These are phyloP conservation scores for Tethea ocularis DNA, from an alignment of 2,888 invertebrate species.

Conservation along the genomic window DNA sequence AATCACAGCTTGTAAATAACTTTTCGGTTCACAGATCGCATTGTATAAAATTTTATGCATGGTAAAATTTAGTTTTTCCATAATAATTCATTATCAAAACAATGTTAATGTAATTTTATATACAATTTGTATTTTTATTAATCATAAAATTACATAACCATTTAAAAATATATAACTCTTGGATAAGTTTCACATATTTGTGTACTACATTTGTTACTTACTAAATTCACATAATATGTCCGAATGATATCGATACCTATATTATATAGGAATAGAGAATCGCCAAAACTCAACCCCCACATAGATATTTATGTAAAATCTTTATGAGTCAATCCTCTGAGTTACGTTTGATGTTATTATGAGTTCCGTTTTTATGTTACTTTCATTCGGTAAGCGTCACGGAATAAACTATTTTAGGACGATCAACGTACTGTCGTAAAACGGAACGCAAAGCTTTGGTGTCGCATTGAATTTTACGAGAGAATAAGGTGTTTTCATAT, in stretches of 20 bases:
- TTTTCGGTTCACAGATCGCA: too few relatives aligned
- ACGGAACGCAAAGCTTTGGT: constrained; percentile 60
- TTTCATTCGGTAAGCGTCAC: constrained; percentile 67
- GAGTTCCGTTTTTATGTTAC: constrained; percentile 73
- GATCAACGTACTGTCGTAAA: constrained; percentile 68
- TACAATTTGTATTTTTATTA: too few relatives aligned
- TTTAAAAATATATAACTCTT: too few relatives aligned
- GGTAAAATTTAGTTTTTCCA: too few relatives aligned
- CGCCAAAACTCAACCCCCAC: constrained; percentile 39
- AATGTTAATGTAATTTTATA: too few relatives aligned
- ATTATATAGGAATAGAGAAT: not conserved
- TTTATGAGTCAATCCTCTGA: constrained; percentile 75
- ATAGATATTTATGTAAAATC: constrained; percentile 62
- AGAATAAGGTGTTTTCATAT: constrained; percentile 47
- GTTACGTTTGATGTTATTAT: constrained; percentile 70
- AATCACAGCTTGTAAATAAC: too few relatives aligned
- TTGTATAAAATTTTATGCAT: too few relatives aligned
- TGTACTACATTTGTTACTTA: too few relatives aligned
- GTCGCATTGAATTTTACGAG: constrained; percentile 74
- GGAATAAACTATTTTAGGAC: constrained; percentile 71
- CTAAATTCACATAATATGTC: too few relatives aligned
- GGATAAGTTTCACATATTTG: too few relatives aligned
- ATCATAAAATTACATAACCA: too few relatives aligned
- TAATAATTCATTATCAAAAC: too few relatives aligned
- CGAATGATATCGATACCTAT: not conserved